Conservation (phyloP, 2,113 vertebrate species). For the Rousettus leschenaultii region DNA sequence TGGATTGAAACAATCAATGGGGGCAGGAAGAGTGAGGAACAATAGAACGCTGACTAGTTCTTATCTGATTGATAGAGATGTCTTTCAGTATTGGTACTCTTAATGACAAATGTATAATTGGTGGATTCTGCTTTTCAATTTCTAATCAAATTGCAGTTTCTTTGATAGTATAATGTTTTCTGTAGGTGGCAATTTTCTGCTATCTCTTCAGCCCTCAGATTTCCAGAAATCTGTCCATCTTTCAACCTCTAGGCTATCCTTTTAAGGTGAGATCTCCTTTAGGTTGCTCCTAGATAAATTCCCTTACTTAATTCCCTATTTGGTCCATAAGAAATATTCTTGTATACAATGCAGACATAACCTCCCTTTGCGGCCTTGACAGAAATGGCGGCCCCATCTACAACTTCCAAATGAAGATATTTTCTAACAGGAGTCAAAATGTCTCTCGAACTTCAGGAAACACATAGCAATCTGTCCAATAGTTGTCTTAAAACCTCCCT, state of each 20-base stretch:
- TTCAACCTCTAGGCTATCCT: neutral
- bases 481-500: neutral
- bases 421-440: no score
- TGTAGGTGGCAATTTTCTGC: neutral
- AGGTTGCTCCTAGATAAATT: neutral
- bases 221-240: neutral
- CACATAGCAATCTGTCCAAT: neutral
- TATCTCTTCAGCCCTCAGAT: neutral
- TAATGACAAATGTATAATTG: neutral
- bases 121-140: neutral
- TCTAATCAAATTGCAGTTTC: neutral
- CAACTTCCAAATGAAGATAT: no score
- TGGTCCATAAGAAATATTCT: neutral
- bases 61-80: neutral
- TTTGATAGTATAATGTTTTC: neutral
- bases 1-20: neutral
- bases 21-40: accelerated
- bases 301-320: neutral
- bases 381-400: neutral
- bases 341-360: neutral
- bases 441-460: neutral
- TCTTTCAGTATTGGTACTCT: neutral
- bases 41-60: neutral
- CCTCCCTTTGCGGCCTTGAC: no score
- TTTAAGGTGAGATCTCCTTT: neutral